Percentiles rank a stretch among this genome's conserved stretches.
Evolutionary conservation across 1,140 invertebrate species (phyloP).

Genomic region (Orius insidiosus): DNA sequence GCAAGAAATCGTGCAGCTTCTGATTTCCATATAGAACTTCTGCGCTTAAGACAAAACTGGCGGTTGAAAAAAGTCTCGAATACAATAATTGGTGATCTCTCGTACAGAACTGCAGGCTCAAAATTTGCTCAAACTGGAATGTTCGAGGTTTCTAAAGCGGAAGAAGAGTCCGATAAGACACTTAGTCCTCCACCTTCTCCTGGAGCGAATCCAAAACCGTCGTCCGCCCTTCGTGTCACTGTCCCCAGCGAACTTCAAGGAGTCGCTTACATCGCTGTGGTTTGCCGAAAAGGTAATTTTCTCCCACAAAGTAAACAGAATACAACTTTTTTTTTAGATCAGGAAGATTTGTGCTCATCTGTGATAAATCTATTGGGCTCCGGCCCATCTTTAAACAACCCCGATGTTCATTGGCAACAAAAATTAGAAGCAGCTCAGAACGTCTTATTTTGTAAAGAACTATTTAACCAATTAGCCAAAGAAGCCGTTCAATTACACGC

Average conservation of each 20-base stretch:
- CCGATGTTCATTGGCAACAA: slow-evolving; percentile 79
- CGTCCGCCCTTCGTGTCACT: slow-evolving; percentile 73
- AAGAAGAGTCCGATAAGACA: slow-evolving; percentile 48
- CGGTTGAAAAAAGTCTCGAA: slow-evolving; percentile 87
- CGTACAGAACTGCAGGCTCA: slow-evolving; percentile 82
- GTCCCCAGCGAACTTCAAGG: slow-evolving; percentile 89
- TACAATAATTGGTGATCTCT: slow-evolving; percentile 88
- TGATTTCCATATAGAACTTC: slow-evolving; percentile 85
- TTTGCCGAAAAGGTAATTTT: slow-evolving; percentile 68
- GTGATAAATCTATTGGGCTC: slow-evolving; percentile 55
- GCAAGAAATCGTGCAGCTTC: slow-evolving; percentile 51
- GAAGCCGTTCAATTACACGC: slow-evolving; percentile 87
- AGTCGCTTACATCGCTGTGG: slow-evolving; percentile 86
- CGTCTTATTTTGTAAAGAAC: slow-evolving; percentile 91
- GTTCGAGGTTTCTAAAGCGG: slow-evolving; percentile 83
- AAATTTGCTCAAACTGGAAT: slow-evolving; percentile 84
- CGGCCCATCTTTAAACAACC: slow-evolving; percentile 32
- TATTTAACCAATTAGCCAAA: slow-evolving; percentile 84
- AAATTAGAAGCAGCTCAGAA: slow-evolving; percentile 92
- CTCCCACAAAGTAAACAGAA: neutral
- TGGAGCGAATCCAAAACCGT: slow-evolving; percentile 24
- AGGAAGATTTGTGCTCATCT: slow-evolving; percentile 64
- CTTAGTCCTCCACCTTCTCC: slow-evolving; percentile 33
- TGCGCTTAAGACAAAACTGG: slow-evolving; percentile 84
- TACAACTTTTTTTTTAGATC: slow-evolving; percentile 34